Evolutionary conservation across 2,888 invertebrate genomes (phyloP), one percentile per base, ranked within the genome.

Genomic region (Agrenia bidenticulata): DNA sequence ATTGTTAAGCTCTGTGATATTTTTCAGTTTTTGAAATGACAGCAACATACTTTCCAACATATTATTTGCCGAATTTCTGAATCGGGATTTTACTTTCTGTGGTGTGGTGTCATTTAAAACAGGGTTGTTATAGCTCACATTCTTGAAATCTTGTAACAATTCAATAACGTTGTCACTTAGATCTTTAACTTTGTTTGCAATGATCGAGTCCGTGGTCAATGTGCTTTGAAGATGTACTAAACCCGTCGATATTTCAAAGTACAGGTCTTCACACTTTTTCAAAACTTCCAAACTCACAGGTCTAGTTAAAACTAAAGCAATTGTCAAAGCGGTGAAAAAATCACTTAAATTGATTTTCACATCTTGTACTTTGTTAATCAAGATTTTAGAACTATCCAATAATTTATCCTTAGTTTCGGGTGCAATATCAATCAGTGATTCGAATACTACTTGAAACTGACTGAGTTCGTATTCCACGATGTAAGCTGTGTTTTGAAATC

Each of bases 1-100:
- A 21, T 87, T 85, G 78, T 84, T 81, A 66, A 81, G 81, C 51
- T 82, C 81, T 23, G 79, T 79, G 32, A 80, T 78, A 42, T 78
- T 75, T 59, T 74, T 66, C 21, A 67, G 53, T 49, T 72, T 73
- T 21, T 71, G 71, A 27, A 66, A 67, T 7, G 68, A 63, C 15
- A 67, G 15, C 1, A 73, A 50, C 27, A 72, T 49, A n/a, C 60
- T 50, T 42, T 67, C 63, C n/a, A 73, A 21, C 11, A 65, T 45
- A 27, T 53, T 60, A 17, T 61, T 62, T 1, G 65, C 45, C 1
- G 50, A 24, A 17, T 15, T 39, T 56, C 45, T 17, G 19, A 64
- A 42, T 15, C 17, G 17, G 39, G 2, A 23, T 63, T 13, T 64
- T 56, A 65, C 5, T 19, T 41, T 13, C n/a, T 51, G 41, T 19